Percentiles rank a stretch among this genome's conserved stretches.
Evolutionary conservation across 2,888 invertebrate species (phyloP).

Genomic region (Trileptium ribeirensis): DNA sequence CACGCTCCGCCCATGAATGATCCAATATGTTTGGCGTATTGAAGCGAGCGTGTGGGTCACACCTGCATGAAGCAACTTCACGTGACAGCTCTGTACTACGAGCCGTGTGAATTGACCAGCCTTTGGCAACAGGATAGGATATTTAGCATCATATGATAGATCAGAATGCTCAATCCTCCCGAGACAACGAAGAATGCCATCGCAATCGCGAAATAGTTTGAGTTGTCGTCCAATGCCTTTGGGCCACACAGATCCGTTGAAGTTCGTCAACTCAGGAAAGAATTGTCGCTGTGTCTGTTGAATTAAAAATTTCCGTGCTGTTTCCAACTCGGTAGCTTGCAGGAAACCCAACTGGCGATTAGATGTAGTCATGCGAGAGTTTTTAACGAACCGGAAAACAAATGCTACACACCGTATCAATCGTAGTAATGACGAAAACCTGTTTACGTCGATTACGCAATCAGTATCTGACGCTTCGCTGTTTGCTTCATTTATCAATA

Average conservation of each 20-base stretch:
- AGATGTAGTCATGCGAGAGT: neutral
- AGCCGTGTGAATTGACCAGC: neutral
- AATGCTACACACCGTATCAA: neutral
- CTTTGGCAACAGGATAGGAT: constrained; percentile 1
- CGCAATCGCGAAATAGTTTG: neutral
- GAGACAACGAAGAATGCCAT: neutral
- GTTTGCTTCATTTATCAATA: neutral
- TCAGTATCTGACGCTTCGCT: neutral
- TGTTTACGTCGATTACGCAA: neutral
- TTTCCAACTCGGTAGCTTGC: neutral
- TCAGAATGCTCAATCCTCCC: neutral
- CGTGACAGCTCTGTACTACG: neutral
- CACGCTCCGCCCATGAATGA: neutral
- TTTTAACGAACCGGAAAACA: neutral
- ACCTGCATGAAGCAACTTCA: neutral
- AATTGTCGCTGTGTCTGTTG: neutral
- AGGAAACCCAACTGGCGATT: neutral
- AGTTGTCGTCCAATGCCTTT: neutral
- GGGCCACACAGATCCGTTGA: neutral
- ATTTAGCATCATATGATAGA: neutral
- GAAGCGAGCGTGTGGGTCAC: neutral
- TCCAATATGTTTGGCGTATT: neutral
- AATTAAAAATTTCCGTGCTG: neutral
- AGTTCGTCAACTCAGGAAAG: neutral
- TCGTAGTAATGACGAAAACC: neutral